These are phyloP conservation scores for Lasiommata megera DNA, from an alignment of 2,888 invertebrate genomes.

Conservation along the genomic window DNA sequence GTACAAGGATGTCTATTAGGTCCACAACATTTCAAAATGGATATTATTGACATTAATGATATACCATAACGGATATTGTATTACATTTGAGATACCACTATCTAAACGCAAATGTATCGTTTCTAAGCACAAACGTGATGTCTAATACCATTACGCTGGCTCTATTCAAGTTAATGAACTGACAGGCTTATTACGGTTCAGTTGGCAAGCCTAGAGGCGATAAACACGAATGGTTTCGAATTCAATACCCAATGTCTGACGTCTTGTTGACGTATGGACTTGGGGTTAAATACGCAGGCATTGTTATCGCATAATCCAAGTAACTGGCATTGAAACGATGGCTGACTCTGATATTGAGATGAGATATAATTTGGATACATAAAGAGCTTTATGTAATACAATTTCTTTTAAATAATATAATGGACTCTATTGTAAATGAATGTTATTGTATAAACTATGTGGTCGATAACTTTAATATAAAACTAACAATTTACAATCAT, in stretches of 20 bases:
- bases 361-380: background rate
- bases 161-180: slow-evolving; percentile 33
- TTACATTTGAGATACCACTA: background rate
- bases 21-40: background rate
- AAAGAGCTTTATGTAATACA: background rate
- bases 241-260: slow-evolving; percentile 32
- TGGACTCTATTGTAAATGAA: background rate
- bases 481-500: no score
- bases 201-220: slow-evolving; percentile 36
- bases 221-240: slow-evolving; percentile 33
- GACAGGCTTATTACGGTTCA: slow-evolving; percentile 37
- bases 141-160: slow-evolving; percentile 27
- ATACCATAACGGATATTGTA: background rate
- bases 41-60: background rate
- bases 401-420: background rate
- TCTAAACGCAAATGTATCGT: background rate
- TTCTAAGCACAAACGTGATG: slow-evolving; percentile 23
- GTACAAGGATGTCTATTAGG: background rate
- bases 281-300: slow-evolving; percentile 22
- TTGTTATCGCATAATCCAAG: slow-evolving; percentile 10
- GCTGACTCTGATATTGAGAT: background rate
- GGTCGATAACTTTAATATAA: no score
- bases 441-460: no score
- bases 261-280: slow-evolving; percentile 32
- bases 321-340: background rate